Percentiles rank a stretch among this genome's conserved stretches.
Conservation (phyloP, 2,888 invertebrate species). For the Pseudococcus viburni region DNA sequence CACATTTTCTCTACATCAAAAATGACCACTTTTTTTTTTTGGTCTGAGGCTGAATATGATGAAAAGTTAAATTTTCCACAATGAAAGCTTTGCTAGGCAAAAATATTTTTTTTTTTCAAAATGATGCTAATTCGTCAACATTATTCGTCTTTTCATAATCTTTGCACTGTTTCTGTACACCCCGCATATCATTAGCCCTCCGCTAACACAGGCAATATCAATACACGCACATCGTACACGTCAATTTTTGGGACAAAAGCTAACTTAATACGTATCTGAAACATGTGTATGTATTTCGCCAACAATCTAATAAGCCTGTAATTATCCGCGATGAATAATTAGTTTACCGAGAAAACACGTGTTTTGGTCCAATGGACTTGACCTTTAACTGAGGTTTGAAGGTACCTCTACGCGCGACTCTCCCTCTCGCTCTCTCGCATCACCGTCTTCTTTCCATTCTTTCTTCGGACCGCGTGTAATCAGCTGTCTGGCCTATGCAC, state of each 20-base stretch:
- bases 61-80: too few species aligned
- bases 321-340: conserved; percentile 62
- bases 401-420: background rate
- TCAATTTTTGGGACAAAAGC: background rate
- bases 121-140: too few species aligned
- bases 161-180: too few species aligned
- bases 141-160: too few species aligned
- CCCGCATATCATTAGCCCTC: too few species aligned
- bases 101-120: too few species aligned
- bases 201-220: too few species aligned
- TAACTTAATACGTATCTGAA: background rate
- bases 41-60: too few species aligned
- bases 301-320: conserved; percentile 24
- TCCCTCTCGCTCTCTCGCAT: background rate
- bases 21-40: too few species aligned
- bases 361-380: conserved; percentile 65
- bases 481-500: conserved; percentile 9
- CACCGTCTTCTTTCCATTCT: background rate
- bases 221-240: too few species aligned
- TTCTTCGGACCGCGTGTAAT: background rate
- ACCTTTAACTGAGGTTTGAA: conserved; percentile 61
- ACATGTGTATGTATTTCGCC: background rate
- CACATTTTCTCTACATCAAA: too few species aligned
- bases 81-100: too few species aligned
- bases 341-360: conserved; percentile 59